phyloP scores from a whole-genome alignment of 2,113 vertebrate species.

The Benitochromis conjunctus region DNA sequence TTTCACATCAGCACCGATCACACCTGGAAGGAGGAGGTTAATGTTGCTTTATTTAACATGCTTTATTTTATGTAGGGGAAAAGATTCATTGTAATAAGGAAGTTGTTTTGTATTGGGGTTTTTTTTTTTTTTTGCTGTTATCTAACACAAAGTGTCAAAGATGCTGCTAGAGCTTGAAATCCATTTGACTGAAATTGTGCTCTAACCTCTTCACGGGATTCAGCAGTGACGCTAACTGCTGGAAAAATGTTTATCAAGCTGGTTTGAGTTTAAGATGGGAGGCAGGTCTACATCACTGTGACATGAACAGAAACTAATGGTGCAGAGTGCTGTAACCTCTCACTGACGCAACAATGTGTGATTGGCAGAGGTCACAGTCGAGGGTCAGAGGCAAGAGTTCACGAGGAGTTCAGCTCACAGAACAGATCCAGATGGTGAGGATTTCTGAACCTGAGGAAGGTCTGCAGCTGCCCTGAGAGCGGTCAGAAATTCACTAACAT shows the following conservation, averaged over 20 bases:
- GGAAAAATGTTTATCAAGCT: slow-evolving; percentile 50
- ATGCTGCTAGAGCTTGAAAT: neutral
- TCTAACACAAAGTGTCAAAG: neutral
- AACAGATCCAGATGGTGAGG: slow-evolving; percentile 59
- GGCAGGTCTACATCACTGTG: slow-evolving; percentile 6
- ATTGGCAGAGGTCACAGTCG: slow-evolving; percentile 23
- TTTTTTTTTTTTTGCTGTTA: neutral
- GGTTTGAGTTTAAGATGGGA: slow-evolving; percentile 40
- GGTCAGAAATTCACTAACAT: neutral
- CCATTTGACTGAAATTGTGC: neutral
- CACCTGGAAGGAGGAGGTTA: slow-evolving; percentile 69
- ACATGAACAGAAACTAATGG: slow-evolving; percentile 26
- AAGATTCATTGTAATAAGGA: neutral
- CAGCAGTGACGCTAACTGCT: slow-evolving; percentile 33
- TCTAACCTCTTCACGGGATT: neutral
- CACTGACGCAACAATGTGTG: slow-evolving; percentile 42
- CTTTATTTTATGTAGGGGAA: neutral
- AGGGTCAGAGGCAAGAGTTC: slow-evolving; percentile 48
- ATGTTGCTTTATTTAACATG: neutral
- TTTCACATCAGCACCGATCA: slow-evolving; percentile 89
- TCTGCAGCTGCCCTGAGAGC: neutral
- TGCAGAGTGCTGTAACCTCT: slow-evolving; percentile 44
- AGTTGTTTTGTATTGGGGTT: neutral
- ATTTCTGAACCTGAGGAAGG: neutral
- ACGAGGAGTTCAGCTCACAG: slow-evolving; percentile 31